Base-by-base conservation (phyloP, 1,140 invertebrate species). In the Halesus radiatus region DNA sequence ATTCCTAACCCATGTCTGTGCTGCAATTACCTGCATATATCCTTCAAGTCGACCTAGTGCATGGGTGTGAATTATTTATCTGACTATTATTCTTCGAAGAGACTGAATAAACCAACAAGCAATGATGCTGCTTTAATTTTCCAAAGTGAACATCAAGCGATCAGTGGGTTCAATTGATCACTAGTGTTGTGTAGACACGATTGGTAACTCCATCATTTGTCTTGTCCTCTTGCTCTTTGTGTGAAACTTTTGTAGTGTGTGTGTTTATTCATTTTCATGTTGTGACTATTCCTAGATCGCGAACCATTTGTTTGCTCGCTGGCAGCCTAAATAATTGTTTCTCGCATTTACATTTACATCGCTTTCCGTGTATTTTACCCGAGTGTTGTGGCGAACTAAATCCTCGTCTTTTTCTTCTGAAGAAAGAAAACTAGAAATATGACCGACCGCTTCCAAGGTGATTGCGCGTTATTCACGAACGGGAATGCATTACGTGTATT, bases 61-160 rank as follows among this genome's bases (percentile, higher is more conserved):
- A 50, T 70, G 66, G 66, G 66, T 18, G 66, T 45, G 32, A 70
- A 70, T 70, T 52, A 68, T 32, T 68, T 37, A 68, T 68, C 60
- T 68, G 23, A 22, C 13, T 62, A 22, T 22, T 62, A 26, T 66
- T 66, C 18, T 70, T 50, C 4, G 32, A 70, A 45, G 66, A 50
- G 37, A n/a, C n/a, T 18, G 22, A 68, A 68, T 32, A 68, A 68
- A 68, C 6, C 45, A n/a, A 50, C 20, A 32, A 50, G 37, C 66
- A n/a, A 6, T 37, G 29, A 37, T 45, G 29, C 37, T 8, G 29
- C 37, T 18, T 18, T 8, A 45, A 45, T 45, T 13, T 45, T 45
- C 8, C 37, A 45, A 10, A 45, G 37, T 7, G 32, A 3, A 6
- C 2, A 3, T 3, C n/a, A n/a, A n/a, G n/a, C n/a, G n/a, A n/a